Conservation (phyloP, 1,140 invertebrate genomes). For the Drosophila miranda region DNA sequence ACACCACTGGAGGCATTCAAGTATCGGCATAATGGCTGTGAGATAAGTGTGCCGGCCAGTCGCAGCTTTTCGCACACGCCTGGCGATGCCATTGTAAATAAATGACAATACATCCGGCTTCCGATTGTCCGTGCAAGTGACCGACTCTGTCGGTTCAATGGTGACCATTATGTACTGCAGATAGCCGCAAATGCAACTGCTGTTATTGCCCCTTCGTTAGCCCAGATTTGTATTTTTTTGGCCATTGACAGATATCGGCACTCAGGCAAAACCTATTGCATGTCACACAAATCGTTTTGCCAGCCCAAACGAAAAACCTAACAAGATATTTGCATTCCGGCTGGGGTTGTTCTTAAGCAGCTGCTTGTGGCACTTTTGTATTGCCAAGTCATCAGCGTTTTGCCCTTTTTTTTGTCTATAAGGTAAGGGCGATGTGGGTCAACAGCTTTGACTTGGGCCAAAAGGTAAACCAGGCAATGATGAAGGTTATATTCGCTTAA, state of each 20-base stretch:
- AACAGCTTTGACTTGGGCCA: constrained; percentile 15
- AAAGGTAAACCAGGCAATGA: constrained; percentile 41
- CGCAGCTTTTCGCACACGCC: constrained; percentile 36
- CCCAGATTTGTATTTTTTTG: constrained; percentile 17
- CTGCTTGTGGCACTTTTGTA: constrained; percentile 37
- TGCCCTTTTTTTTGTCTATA: constrained; percentile 14
- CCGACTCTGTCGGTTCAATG: constrained; percentile 6
- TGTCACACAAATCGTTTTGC: constrained; percentile 18
- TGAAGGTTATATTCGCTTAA: constrained; percentile 24
- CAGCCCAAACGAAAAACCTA: constrained; percentile 9
- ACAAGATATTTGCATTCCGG: constrained; percentile 25
- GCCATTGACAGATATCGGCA: constrained; percentile 14
- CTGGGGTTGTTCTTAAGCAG: constrained; percentile 12
- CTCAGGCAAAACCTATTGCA: constrained; percentile 27
- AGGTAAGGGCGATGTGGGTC: constrained; percentile 40
- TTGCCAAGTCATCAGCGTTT: constrained; percentile 35
- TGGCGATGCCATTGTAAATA: constrained; percentile 42
- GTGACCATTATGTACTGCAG: constrained; percentile 19
- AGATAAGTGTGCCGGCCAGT: constrained; percentile 47
- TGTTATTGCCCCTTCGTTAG: constrained; percentile 16
- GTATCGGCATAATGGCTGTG: constrained; percentile 43
- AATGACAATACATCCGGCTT: constrained; percentile 56
- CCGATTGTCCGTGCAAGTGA: constrained; percentile 13
- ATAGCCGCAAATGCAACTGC: constrained; percentile 32
- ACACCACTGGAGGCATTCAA: constrained; percentile 18